phyloP scores from a whole-genome alignment of 2,113 vertebrate species.

The Piaya cayana region DNA sequence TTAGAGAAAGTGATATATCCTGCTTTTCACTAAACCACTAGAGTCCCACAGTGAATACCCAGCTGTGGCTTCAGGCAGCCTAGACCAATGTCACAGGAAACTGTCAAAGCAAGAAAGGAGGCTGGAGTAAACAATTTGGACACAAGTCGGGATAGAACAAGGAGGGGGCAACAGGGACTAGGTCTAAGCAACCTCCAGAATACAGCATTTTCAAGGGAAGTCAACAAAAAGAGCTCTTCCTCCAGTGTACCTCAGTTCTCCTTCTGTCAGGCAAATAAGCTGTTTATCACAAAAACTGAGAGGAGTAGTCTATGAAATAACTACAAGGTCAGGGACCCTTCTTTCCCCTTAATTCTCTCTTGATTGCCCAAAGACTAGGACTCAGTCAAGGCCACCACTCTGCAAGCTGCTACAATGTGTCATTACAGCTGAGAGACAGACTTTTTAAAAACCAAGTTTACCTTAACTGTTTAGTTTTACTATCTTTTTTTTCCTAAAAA shows the following conservation, averaged over 20 bases:
- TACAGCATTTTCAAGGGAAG: background rate
- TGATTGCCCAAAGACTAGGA: background rate
- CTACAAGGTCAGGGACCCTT: background rate
- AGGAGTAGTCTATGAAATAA: background rate
- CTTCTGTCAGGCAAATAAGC: background rate
- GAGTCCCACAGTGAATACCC: background rate
- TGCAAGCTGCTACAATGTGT: background rate
- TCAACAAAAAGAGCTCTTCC: background rate
- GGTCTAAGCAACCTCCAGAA: background rate
- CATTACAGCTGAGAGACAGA: background rate
- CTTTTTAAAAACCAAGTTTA: background rate
- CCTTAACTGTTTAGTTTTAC: background rate
- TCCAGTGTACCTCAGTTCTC: background rate
- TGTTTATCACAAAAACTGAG: background rate
- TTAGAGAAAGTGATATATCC: constrained; percentile 26
- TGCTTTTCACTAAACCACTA: background rate
- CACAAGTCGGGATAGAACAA: background rate
- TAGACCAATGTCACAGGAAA: background rate
- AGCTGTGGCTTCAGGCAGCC: background rate
- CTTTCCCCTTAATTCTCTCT: background rate
- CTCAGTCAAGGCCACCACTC: background rate
- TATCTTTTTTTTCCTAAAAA: background rate
- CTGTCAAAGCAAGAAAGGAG: background rate
- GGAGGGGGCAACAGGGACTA: background rate
- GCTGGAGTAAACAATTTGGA: background rate